Evolutionary conservation across 2,113 vertebrate species (phyloP).

Genomic region (Suncus etruscus): DNA sequence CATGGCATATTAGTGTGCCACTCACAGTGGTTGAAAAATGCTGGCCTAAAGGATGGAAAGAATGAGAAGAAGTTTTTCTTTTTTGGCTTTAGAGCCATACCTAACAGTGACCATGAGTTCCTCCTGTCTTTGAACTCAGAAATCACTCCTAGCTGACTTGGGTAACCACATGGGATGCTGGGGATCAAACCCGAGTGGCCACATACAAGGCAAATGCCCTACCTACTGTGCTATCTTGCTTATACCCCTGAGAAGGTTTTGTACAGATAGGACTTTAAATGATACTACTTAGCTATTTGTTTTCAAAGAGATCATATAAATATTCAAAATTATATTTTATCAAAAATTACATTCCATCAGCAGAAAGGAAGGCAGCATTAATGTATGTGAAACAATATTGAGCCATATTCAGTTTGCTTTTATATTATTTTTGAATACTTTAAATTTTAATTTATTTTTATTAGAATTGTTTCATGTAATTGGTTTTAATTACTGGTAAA

Average conservation of each 20-base stretch:
- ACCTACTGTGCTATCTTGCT: no score
- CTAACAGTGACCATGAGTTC: no score
- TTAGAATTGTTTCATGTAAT: conserved; percentile 41
- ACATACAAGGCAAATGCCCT: no score
- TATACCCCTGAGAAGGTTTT: not conserved
- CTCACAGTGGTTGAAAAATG: no score
- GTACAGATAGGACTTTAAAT: not conserved
- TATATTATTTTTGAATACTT: conserved; percentile 28
- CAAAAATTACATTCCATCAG: not conserved
- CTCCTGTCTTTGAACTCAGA: no score
- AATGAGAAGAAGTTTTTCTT: no score
- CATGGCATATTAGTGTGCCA: no score
- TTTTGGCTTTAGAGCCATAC: no score
- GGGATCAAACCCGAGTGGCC: no score
- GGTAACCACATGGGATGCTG: no score
- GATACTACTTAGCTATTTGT: conserved; percentile 4
- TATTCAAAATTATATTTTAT: conserved; percentile 10
- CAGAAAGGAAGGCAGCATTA: conserved; percentile 23
- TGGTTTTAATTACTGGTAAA: conserved; percentile 46
- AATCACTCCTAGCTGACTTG: no score
- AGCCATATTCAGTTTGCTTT: not conserved
- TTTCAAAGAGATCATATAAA: conserved; percentile 32
- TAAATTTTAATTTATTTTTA: conserved; percentile 41
- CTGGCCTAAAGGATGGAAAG: no score
- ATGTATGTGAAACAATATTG: not conserved